phyloP scores from a whole-genome alignment of 92 coral and sea anemone species.

The Bergia sp. region DNA sequence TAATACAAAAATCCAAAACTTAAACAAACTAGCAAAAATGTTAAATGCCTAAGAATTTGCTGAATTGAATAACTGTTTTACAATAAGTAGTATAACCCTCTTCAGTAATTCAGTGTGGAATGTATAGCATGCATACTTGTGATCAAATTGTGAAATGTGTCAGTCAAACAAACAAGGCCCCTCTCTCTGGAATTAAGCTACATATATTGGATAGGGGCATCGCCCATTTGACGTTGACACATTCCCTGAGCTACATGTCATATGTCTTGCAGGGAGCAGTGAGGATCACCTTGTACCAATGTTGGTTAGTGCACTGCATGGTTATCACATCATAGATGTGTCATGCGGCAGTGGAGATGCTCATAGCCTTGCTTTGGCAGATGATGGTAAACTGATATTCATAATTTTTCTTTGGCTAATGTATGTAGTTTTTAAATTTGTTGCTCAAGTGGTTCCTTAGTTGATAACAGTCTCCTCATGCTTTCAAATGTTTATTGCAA shows the following conservation, averaged over 20 bases:
- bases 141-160: too few species aligned
- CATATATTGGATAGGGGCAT: too few species aligned
- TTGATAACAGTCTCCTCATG: not conserved
- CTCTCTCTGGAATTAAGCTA: too few species aligned
- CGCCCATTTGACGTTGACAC: too few species aligned
- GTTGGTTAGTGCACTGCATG: constrained; percentile 87
- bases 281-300: constrained; percentile 93
- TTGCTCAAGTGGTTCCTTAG: not conserved
- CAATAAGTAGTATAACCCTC: too few species aligned
- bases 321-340: constrained; percentile 91
- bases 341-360: constrained; percentile 99
- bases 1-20: too few species aligned
- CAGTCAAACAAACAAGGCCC: too few species aligned
- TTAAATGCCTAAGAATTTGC: too few species aligned
- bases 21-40: too few species aligned
- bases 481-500: not conserved
- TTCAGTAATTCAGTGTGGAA: too few species aligned
- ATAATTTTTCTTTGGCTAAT: not conserved
- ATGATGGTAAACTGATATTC: constrained; percentile 74
- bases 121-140: too few species aligned
- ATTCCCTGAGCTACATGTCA: not conserved
- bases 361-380: constrained; percentile 93
- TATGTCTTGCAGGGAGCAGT: constrained; percentile 74
- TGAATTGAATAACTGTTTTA: too few species aligned
- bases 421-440: not conserved